These are phyloP conservation scores for Sebastes minor DNA, from an alignment of 2,797 vertebrate species.

Conservation along the genomic window DNA sequence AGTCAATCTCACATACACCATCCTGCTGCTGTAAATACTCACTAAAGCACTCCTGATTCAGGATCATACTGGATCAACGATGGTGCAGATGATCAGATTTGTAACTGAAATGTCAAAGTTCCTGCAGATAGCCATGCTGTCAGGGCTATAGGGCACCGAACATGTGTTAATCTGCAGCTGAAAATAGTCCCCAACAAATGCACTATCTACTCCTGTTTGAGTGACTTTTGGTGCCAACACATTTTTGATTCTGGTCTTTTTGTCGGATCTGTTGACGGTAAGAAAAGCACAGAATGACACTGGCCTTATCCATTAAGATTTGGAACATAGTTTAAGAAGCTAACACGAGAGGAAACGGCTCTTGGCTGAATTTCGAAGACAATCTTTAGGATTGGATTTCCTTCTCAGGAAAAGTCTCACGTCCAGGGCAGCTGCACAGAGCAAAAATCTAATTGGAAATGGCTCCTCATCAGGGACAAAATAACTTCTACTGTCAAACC, in stretches of 20 bases:
- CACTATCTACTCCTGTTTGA: background rate
- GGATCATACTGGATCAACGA: no score
- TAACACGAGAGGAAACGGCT: constrained; percentile 12
- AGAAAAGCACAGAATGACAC: background rate
- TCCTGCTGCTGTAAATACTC: background rate
- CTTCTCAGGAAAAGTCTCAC: background rate
- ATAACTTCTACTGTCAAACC: background rate
- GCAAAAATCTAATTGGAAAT: constrained; percentile 10
- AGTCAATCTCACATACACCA: background rate
- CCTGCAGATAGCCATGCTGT: background rate
- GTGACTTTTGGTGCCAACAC: background rate
- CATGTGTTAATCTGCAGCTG: background rate
- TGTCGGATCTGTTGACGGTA: background rate
- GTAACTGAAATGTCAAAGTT: background rate
- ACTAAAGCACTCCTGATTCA: background rate
- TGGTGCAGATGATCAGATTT: background rate
- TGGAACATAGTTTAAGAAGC: background rate
- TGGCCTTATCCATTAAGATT: background rate
- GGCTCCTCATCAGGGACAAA: constrained; percentile 17
- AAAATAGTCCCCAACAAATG: background rate
- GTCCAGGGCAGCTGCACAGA: background rate
- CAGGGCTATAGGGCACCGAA: background rate
- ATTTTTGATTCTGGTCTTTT: background rate
- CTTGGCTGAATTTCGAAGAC: background rate
- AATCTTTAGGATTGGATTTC: constrained; percentile 4